phyloP scores from a whole-genome alignment of 1,140 invertebrate species.

The Stratiolaelaps scimitus region DNA sequence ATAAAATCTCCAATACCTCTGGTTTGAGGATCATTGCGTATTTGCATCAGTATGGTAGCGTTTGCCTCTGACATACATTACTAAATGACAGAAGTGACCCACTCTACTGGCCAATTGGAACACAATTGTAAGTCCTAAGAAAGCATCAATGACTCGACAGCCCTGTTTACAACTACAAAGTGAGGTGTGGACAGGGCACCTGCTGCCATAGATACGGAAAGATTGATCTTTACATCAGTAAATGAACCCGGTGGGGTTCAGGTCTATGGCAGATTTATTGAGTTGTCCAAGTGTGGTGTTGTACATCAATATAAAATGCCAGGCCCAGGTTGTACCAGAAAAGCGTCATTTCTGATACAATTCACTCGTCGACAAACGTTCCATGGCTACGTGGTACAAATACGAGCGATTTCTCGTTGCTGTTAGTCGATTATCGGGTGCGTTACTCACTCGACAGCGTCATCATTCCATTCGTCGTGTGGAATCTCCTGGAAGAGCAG shows the following conservation, averaged over 20 bases:
- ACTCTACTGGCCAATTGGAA: not conserved
- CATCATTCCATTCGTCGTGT: not conserved
- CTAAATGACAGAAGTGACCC: not conserved
- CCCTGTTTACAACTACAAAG: no score
- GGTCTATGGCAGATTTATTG: not conserved
- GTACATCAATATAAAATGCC: conserved; percentile 2
- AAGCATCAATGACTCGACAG: no score
- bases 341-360: not conserved
- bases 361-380: not conserved
- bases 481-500: conserved; percentile 5
- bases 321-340: not conserved
- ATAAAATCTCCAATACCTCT: no score
- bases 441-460: not conserved
- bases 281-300: not conserved
- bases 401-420: not conserved
- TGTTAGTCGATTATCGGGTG: not conserved
- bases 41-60: no score
- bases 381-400: not conserved
- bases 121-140: no score
- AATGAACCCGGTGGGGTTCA: not conserved
- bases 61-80: no score
- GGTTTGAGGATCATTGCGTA: no score
- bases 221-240: not conserved
- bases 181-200: not conserved
- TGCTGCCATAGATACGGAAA: not conserved